phyloP scores from a whole-genome alignment of 2,888 invertebrate species.

The Eustalomyia histrio region DNA sequence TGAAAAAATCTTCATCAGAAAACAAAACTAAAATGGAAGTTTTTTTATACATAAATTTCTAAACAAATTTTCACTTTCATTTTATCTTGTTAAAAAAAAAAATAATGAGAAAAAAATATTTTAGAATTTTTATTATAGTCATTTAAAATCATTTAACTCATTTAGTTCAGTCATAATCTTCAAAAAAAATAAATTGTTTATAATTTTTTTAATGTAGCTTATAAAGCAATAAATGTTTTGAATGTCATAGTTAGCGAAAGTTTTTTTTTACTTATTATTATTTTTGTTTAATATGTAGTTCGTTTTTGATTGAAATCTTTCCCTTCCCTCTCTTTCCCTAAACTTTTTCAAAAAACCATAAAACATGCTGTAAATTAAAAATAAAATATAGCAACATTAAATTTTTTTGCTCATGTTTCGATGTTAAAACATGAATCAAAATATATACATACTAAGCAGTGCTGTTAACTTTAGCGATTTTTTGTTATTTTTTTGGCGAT shows the following conservation, averaged over 20 bases:
- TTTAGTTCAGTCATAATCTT: background rate
- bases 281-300: conserved; percentile 2
- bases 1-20: too few relatives aligned
- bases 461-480: background rate
- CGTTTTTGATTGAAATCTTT: conserved; percentile 21
- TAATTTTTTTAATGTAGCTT: conserved; percentile 17
- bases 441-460: too few relatives aligned
- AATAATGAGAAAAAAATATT: conserved; percentile 8
- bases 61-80: conserved; percentile 1
- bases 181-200: background rate
- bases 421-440: too few relatives aligned
- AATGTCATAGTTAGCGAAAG: conserved; percentile 61
- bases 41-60: background rate
- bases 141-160: conserved; percentile 1
- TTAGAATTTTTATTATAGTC: conserved; percentile 39
- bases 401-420: too few relatives aligned
- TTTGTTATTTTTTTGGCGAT: conserved; percentile 7
- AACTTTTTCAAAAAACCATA: too few relatives aligned
- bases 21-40: too few relatives aligned
- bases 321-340: background rate
- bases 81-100: background rate
- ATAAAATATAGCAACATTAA: background rate
- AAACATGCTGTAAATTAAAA: conserved; percentile 23
- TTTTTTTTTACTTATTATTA: conserved; percentile 16
- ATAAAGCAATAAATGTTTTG: conserved; percentile 50